Base-by-base conservation (phyloP, 1,140 invertebrate species). In the Zaprionus capensis region DNA sequence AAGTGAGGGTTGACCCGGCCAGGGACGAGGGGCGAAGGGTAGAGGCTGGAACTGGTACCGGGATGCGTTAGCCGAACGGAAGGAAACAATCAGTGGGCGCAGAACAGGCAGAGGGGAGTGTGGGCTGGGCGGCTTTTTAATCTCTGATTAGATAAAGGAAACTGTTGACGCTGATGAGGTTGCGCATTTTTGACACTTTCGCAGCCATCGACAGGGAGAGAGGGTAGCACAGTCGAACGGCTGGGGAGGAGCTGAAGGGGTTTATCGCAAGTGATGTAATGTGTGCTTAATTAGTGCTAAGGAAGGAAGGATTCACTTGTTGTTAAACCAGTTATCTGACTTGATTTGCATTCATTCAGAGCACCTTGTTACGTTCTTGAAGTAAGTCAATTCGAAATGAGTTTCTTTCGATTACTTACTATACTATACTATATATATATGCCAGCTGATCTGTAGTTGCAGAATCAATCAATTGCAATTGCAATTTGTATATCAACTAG, bases 111-210 rank as follows among this genome's bases (percentile, higher is more conserved):
- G 70, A 59, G 70, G 76, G 7, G 41, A 17, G n/a, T 46, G n/a
- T 7, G 41, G 57, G 46, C 44, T 49, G 67, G 71, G 78, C 73
- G 70, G 75, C 78, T 81, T 91, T 91, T 90, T 91, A 92, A 92
- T 91, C 86, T 91, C 80, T 91, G 90, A 91, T 91, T 86, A 78
- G 86, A 85, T 84, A 76, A 41, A 68, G 58, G 55, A 67, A 78
- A 69, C 67, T 73, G 84, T 78, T 90, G 82, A 80, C 83, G 68
- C 76, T 90, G 88, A 84, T 84, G 78, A 88, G 81, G 81, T 74
- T 84, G 78, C 67, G 69, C 71, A 71, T 84, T 88, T 88, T 88
- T 69, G 68, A 66, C 80, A 78, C 80, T 70, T 66, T 24, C 14
- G 11, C 12, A 9, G 15, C 31, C 24, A 31, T n/a, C 2, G 9